Percentiles rank a stretch among this genome's conserved stretches.
These are phyloP conservation scores for Melitaea cinxia DNA, from an alignment of 1,140 invertebrate genomes.

Conservation along the genomic window DNA sequence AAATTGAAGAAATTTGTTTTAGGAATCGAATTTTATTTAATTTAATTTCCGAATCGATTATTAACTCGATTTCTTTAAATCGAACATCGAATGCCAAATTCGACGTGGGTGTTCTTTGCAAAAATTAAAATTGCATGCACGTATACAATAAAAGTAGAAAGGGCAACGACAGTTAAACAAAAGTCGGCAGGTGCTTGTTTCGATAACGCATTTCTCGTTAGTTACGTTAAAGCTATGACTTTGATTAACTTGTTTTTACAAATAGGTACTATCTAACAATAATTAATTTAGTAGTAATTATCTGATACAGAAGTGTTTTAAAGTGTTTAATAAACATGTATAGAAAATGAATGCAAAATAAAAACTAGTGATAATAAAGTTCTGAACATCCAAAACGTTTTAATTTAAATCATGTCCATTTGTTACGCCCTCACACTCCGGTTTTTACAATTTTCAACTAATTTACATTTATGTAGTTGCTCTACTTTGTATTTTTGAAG, in stretches of 20 bases:
- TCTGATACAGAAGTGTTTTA: too few species aligned
- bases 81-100: conserved; percentile 22
- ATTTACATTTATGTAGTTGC: too few species aligned
- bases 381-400: background rate
- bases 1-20: background rate
- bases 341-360: too few species aligned
- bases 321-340: too few species aligned
- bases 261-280: conserved; percentile 15
- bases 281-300: too few species aligned
- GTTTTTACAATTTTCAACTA: background rate
- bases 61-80: conserved; percentile 13
- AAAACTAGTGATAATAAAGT: too few species aligned
- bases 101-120: conserved; percentile 42
- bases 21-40: background rate
- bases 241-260: conserved; percentile 24
- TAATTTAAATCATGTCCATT: background rate
- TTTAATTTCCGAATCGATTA: background rate
- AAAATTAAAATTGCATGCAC: conserved; percentile 49
- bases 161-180: conserved; percentile 34
- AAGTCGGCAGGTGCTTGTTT: conserved; percentile 30
- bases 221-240: conserved; percentile 13
- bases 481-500: too few species aligned
- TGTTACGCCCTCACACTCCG: background rate
- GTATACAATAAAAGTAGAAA: conserved; percentile 49
- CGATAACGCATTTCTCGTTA: conserved; percentile 6